Conservation (phyloP, 2,113 vertebrate genomes). For the Pholis gunnellus region DNA sequence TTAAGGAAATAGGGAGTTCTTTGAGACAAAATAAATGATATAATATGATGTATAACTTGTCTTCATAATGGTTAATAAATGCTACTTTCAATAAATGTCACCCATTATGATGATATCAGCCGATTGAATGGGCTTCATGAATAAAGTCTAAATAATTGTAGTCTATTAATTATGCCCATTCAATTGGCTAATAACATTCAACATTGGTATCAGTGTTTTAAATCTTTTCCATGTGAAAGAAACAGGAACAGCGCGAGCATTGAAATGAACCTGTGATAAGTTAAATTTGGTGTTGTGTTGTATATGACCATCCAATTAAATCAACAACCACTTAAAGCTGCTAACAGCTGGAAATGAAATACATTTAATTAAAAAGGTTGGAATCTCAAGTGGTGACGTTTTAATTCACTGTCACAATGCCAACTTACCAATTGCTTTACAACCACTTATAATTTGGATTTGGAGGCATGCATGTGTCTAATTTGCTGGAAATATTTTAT, state of each 20-base stretch:
- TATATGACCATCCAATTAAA: slow-evolving; percentile 6
- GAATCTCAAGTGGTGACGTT: neutral
- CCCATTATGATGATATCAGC: neutral
- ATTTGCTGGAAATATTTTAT: slow-evolving; percentile 29
- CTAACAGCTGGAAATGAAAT: neutral
- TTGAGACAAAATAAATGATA: neutral
- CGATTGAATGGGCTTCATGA: neutral
- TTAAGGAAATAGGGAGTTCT: neutral
- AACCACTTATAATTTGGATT: slow-evolving; percentile 26
- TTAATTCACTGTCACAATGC: neutral
- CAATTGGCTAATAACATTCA: neutral
- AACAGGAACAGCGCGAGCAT: neutral
- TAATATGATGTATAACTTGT: neutral
- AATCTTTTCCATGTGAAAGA: neutral
- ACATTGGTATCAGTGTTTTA: neutral
- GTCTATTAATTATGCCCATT: neutral
- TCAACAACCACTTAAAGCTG: neutral
- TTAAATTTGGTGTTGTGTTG: neutral
- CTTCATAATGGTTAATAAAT: neutral
- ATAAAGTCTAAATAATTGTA: neutral
- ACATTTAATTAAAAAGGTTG: neutral
- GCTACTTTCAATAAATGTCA: neutral
- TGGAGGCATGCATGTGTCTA: neutral
- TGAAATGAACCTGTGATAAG: neutral
- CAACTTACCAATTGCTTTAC: slow-evolving; percentile 13